These are phyloP conservation scores for Gopherus flavomarginatus DNA, from an alignment of 2,113 vertebrate species.

Conservation along the genomic window DNA sequence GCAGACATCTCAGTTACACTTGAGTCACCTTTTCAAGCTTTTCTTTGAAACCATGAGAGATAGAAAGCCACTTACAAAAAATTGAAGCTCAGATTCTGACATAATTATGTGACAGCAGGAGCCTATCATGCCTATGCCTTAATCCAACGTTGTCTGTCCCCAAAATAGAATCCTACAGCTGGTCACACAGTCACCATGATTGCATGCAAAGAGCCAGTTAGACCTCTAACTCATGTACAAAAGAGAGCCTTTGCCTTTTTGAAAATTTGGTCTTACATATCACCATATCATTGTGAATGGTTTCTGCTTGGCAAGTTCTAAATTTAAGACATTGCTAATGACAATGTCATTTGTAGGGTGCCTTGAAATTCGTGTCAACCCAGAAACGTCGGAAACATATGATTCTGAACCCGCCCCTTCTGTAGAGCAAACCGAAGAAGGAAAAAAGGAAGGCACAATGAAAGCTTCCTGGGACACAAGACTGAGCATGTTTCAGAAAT, in stretches of 20 bases:
- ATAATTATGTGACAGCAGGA: neutral
- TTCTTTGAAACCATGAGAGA: neutral
- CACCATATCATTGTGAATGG: neutral
- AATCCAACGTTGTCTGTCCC: neutral
- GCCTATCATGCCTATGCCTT: neutral
- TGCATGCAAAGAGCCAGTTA: neutral
- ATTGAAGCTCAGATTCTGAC: too few species aligned
- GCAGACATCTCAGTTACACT: neutral
- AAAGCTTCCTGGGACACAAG: constrained; percentile 68
- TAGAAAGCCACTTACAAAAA: neutral
- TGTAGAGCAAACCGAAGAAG: neutral
- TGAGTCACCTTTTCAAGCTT: neutral
- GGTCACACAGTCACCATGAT: neutral
- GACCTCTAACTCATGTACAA: neutral
- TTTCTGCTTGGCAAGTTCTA: neutral
- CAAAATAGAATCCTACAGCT: neutral
- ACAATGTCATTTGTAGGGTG: constrained; percentile 66
- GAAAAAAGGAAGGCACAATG: neutral
- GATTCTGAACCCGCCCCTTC: neutral
- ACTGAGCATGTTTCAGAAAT: constrained; percentile 83
- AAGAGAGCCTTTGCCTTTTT: neutral
- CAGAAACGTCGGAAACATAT: constrained; percentile 62
- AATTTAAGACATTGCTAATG: neutral
- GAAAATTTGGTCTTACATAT: neutral
- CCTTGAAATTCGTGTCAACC: constrained; percentile 81